phyloP scores from a whole-genome alignment of 2,797 vertebrate species.

The Enteromius thamalakanensis region DNA sequence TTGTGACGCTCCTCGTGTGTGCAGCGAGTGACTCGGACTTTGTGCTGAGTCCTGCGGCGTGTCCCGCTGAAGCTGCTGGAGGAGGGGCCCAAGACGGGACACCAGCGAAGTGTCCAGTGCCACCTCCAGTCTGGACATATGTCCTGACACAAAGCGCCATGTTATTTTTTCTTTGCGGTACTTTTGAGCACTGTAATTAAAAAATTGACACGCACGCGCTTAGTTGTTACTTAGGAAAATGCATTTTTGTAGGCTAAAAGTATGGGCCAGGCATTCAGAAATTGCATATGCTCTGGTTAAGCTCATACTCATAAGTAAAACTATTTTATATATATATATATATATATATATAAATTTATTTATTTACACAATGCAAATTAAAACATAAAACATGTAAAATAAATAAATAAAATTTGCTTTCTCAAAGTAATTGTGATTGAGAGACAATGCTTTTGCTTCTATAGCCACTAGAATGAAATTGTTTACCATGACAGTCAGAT shows the following conservation, averaged over 20 bases:
- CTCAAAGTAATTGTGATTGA: too few relatives aligned
- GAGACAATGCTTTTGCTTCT: background rate
- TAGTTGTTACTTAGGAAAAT: background rate
- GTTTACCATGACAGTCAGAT: background rate
- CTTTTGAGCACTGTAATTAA: background rate
- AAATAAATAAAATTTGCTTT: background rate
- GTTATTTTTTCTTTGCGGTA: background rate
- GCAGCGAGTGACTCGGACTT: conserved; percentile 20
- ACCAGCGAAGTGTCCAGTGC: conserved; percentile 8
- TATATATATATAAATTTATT: background rate
- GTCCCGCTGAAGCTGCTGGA: conserved; percentile 20
- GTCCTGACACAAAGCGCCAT: background rate
- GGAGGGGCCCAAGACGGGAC: conserved; percentile 23
- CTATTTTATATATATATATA: background rate
- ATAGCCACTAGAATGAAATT: background rate
- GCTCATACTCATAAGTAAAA: background rate
- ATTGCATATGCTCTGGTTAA: background rate
- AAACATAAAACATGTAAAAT: too few relatives aligned
- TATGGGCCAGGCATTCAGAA: background rate
- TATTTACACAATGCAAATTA: background rate
- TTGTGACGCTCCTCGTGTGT: conserved; percentile 38
- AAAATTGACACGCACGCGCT: background rate
- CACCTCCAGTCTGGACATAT: conserved; percentile 24
- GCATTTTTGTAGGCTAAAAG: background rate
- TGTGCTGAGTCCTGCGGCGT: conserved; percentile 6